Percentiles rank a stretch among this genome's conserved stretches.
Conservation (phyloP, 2,888 invertebrate genomes). For the Dolichomitus sp. region DNA sequence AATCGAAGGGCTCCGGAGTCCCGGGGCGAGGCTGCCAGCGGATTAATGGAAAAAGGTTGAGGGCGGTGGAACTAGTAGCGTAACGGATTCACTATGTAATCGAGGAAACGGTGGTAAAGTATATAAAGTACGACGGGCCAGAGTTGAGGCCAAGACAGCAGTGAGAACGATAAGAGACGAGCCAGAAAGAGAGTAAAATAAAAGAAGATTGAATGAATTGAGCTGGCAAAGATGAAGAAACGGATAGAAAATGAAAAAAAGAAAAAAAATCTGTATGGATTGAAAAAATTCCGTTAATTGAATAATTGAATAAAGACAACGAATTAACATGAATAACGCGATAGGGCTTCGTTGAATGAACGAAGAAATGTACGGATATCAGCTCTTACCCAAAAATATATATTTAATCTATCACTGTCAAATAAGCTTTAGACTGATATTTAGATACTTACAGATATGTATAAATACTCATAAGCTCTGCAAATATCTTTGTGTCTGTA, state of each 20-base stretch:
- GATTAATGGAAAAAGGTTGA: constrained; percentile 64
- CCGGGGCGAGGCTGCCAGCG: constrained; percentile 15
- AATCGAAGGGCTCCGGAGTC: constrained; percentile 23
- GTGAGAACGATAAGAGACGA: constrained; percentile 37
- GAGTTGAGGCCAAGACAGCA: constrained; percentile 11
- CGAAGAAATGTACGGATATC: not conserved
- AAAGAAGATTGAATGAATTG: constrained; percentile 56
- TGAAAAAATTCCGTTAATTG: constrained; percentile 30
- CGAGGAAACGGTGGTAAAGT: constrained; percentile 70
- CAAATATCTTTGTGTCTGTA: too few relatives aligned
- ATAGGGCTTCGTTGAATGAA: not conserved
- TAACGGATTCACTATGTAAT: constrained; percentile 64
- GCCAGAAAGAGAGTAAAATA: constrained; percentile 46
- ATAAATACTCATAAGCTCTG: too few relatives aligned
- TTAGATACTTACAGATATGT: too few relatives aligned
- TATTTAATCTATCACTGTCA: not conserved
- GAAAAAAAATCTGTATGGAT: constrained; percentile 38
- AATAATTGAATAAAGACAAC: not conserved
- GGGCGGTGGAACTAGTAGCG: constrained; percentile 58
- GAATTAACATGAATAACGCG: not conserved
- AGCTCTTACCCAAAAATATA: not conserved
- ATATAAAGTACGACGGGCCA: constrained; percentile 59
- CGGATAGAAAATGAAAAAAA: not conserved
- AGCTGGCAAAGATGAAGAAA: constrained; percentile 6
- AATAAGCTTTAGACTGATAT: too few relatives aligned